Evolutionary conservation across 2,888 invertebrate species (phyloP).

Genomic region (Ommatoiulus sabulosus): DNA sequence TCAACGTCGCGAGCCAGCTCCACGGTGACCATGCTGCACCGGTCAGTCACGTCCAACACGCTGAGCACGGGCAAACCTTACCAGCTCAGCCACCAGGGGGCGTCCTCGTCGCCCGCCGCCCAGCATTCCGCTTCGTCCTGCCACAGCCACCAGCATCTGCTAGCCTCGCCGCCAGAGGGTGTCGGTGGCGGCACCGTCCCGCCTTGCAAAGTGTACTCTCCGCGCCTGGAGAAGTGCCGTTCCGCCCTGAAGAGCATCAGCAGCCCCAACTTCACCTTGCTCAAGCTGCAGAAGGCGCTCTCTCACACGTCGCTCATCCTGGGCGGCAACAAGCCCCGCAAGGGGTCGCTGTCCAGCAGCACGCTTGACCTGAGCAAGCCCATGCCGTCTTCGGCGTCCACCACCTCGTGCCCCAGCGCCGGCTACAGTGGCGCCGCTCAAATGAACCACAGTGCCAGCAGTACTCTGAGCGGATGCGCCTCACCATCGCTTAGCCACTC

Average conservation of each 20-base stretch:
- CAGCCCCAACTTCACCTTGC: constrained; percentile 60
- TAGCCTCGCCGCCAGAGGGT: constrained; percentile 51
- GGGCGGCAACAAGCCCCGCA: constrained; percentile 55
- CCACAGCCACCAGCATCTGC: background rate
- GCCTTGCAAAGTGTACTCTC: constrained; percentile 53
- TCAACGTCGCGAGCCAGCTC: constrained; percentile 59
- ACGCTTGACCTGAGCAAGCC: constrained; percentile 58
- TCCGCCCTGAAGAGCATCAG: constrained; percentile 60
- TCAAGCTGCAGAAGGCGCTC: constrained; percentile 59
- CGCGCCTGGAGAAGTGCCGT: constrained; percentile 58
- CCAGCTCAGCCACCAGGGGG: background rate
- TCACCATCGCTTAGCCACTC: constrained; percentile 35
- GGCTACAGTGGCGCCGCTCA: background rate
- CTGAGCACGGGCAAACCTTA: constrained; percentile 49
- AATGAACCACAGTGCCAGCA: constrained; percentile 11
- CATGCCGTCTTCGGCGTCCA: constrained; percentile 53
- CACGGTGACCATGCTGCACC: constrained; percentile 58
- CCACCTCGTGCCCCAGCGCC: constrained; percentile 27
- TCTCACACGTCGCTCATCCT: constrained; percentile 60
- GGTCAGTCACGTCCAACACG: constrained; percentile 58
- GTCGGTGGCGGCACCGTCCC: background rate
- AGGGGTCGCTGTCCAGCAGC: constrained; percentile 59
- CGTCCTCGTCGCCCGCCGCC: background rate
- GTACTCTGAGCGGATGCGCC: constrained; percentile 46
- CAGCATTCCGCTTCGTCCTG: background rate